Evolutionary conservation across 2,113 vertebrate species (phyloP).

Genomic region (Dasyurus viverrinus): DNA sequence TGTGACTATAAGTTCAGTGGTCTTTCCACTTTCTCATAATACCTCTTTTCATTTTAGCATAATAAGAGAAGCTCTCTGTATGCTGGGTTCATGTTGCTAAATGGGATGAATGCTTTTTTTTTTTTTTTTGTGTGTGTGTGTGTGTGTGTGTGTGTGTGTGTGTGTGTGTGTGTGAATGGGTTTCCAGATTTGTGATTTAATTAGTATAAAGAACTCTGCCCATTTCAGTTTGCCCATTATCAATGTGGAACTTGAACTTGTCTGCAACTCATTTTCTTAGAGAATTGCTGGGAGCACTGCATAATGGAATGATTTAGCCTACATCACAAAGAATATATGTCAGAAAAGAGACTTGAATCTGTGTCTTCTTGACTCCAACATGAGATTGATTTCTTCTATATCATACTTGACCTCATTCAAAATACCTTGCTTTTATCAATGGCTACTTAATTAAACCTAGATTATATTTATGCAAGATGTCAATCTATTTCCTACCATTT

Average conservation of each 20-base stretch:
- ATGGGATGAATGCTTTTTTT: not conserved
- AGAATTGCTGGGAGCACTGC: not conserved
- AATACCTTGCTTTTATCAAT: not conserved
- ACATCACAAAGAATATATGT: not conserved
- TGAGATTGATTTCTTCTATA: not conserved
- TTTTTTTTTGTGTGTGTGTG: no score
- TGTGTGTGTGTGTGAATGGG: not conserved
- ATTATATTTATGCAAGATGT: constrained; percentile 20
- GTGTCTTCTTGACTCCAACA: not conserved
- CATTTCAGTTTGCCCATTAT: not conserved
- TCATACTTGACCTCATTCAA: not conserved
- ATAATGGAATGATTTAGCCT: not conserved
- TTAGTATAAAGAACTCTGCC: not conserved
- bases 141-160: no score
- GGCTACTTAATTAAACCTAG: constrained; percentile 21
- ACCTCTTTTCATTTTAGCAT: not conserved
- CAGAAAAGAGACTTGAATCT: not conserved
- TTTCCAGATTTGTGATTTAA: not conserved
- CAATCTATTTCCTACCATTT: not conserved
- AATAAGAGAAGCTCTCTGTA: not conserved
- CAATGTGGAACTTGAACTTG: not conserved
- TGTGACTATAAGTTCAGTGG: not conserved
- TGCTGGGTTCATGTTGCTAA: not conserved
- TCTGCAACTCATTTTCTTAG: not conserved
- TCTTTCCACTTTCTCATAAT: not conserved